Evolutionary conservation across 2,797 vertebrate species (phyloP).

Genomic region (Melanotaenia maccullochi): DNA sequence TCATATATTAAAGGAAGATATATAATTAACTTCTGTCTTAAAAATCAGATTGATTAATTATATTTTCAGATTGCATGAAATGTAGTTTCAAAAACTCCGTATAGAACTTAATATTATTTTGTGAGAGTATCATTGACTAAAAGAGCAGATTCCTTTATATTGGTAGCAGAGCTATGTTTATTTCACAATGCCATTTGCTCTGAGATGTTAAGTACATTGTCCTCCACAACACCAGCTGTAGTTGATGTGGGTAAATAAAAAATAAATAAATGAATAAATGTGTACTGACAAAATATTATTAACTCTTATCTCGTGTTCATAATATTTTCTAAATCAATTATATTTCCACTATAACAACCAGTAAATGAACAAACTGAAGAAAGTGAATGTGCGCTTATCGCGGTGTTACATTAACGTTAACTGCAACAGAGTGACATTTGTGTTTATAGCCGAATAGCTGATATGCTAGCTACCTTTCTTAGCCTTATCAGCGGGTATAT

Average conservation of each 20-base stretch:
- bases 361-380: background rate
- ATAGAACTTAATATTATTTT: background rate
- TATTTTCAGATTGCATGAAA: background rate
- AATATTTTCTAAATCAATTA: background rate
- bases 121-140: background rate
- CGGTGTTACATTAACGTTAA: constrained; percentile 1
- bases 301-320: background rate
- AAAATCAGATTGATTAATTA: constrained; percentile 14
- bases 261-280: background rate
- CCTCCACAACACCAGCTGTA: background rate
- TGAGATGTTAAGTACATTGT: background rate
- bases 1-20: constrained; percentile 56
- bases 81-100: background rate
- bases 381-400: background rate
- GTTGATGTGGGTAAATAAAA: background rate
- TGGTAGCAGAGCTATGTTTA: background rate
- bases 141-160: background rate
- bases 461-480: constrained; percentile 89
- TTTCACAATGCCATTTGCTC: background rate
- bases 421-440: constrained; percentile 24
- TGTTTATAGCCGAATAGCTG: constrained; percentile 49
- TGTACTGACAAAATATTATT: background rate
- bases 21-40: constrained; percentile 23
- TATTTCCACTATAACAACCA: background rate
- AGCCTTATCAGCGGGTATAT: constrained; percentile 94